Evolutionary conservation across 1,140 invertebrate species (phyloP), one percentile per base, ranked within the genome.

Genomic region (Hyphantria cunea): DNA sequence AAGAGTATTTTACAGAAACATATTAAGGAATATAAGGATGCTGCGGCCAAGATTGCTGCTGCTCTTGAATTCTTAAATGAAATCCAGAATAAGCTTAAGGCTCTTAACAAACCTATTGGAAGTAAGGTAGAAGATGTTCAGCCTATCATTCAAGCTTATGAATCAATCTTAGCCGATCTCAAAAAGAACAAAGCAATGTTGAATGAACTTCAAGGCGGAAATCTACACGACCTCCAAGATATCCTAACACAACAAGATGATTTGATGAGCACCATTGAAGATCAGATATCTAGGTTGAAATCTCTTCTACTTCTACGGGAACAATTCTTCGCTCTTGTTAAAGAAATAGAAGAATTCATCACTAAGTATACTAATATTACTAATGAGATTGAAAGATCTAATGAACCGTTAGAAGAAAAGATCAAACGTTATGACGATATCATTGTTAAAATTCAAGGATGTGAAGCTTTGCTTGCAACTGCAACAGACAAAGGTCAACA

Each of bases 401-500:
- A 95, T 32, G 94, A 95, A 39, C 94, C 95, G 0, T 93, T 96
- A 4, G 94, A 97, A 80, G 96, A 97, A 34, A 98, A 98, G 81
- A 96, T 99, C 41, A 95, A 96, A 70, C 94, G 95, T 62, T 98
- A 98, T 70, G 95, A 97, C 81, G 95, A 97, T 70, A 94, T 96
- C 0, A 96, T 96, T 67, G 78, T 93, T 0, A 96, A 96, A 76
- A 97, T 97, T 45, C 96, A 97, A 87, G 95, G 96, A 76, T 97
- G 95, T 81, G 97, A 98, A 82, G 97, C 96, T n/a, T 91, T 95
- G 8, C 84, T 98, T 7, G 95, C 96, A 0, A 94, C 95, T 14
- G 96, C 97, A 0, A 95, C 94, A 14, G 97, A 98, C 73, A 98
- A 98, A 89, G 97, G 97, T 0, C 96, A 97, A 78, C 96, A 97